These are phyloP conservation scores for Mamestra brassicae DNA, from an alignment of 2,888 invertebrate genomes.

Conservation along the genomic window DNA sequence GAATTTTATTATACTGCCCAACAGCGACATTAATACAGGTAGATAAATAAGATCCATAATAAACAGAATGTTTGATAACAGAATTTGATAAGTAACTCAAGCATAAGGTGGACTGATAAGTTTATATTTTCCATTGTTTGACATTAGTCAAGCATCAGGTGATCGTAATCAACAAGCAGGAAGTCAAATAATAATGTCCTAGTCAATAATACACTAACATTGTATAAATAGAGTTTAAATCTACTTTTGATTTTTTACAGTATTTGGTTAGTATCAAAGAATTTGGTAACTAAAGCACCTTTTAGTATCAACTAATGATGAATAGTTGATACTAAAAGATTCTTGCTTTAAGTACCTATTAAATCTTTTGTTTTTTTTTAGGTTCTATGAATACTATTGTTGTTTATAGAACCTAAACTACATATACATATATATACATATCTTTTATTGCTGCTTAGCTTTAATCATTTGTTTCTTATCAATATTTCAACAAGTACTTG, in stretches of 20 bases:
- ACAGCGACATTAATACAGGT: not conserved
- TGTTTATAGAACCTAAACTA: not conserved
- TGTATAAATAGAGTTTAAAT: not conserved
- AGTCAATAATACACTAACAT: not conserved
- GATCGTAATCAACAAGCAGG: slow-evolving; percentile 26
- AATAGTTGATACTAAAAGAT: no score
- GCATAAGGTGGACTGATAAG: slow-evolving; percentile 50
- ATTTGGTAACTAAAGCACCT: not conserved
- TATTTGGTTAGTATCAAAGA: not conserved
- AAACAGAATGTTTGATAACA: slow-evolving; percentile 54
- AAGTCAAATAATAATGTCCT: not conserved
- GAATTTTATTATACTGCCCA: not conserved
- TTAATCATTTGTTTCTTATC: slow-evolving; percentile 1
- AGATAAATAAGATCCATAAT: slow-evolving; percentile 34
- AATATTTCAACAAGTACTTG: slow-evolving; percentile 10
- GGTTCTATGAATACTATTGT: not conserved
- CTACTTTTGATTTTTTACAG: not conserved
- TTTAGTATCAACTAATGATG: not conserved
- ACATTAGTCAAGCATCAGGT: slow-evolving; percentile 35
- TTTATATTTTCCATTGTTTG: slow-evolving; percentile 46
- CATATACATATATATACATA: not conserved
- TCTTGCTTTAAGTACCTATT: not conserved
- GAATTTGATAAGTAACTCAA: slow-evolving; percentile 41
- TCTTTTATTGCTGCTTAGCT: not conserved
- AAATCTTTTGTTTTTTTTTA: no score